Evolutionary conservation across 2,113 vertebrate genomes (phyloP).

Genomic region (Oplegnathus fasciatus): DNA sequence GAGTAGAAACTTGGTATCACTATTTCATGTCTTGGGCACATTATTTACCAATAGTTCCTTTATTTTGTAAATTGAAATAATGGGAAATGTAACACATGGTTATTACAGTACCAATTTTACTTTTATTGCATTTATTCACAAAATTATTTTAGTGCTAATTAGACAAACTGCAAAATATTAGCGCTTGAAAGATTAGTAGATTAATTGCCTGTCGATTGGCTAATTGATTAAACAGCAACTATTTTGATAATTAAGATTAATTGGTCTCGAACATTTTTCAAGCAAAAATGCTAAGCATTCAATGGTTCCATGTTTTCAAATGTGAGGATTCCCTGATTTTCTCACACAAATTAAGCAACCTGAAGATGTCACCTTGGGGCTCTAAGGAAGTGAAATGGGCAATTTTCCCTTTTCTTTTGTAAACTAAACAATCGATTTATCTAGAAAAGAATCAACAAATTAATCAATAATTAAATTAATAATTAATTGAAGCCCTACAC

Average conservation of each 20-base stretch:
- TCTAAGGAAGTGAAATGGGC: neutral
- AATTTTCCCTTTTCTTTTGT: neutral
- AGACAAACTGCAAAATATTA: neutral
- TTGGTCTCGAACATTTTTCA: neutral
- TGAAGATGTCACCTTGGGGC: neutral
- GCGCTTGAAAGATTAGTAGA: neutral
- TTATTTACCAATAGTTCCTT: neutral
- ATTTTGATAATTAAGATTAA: neutral
- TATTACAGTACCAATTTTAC: too few relatives aligned
- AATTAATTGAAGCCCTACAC: neutral
- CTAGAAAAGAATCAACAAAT: neutral
- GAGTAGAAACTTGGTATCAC: neutral
- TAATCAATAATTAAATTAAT: neutral
- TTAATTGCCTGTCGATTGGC: too few relatives aligned
- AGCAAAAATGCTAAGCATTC: neutral
- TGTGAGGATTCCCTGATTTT: neutral
- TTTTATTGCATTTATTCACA: neutral
- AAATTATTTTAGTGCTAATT: neutral
- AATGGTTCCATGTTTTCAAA: neutral
- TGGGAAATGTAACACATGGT: neutral
- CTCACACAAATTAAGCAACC: neutral
- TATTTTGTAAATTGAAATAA: neutral
- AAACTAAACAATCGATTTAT: neutral
- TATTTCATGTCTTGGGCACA: neutral
- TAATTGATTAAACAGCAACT: neutral